Conservation (phyloP, 2,888 invertebrate species). For the Hypena proboscidalis region DNA sequence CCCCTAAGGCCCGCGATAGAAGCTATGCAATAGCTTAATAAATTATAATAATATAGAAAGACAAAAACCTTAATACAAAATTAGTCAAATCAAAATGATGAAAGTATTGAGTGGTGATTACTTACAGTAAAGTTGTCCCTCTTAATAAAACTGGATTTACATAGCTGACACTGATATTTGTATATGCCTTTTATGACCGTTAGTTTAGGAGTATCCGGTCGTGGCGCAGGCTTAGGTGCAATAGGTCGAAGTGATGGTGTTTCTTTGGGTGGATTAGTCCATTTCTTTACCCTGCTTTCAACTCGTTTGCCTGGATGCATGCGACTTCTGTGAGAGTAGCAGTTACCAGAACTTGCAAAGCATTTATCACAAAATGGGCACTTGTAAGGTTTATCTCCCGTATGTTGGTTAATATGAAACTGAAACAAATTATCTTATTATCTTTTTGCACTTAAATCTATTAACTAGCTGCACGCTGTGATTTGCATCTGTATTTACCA, state of each 20-base stretch:
- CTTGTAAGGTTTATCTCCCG: constrained; percentile 90
- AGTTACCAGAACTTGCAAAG: constrained; percentile 90
- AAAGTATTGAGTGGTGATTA: no score
- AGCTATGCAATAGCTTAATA: no score
- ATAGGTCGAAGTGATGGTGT: constrained; percentile 20
- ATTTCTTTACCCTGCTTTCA: constrained; percentile 37
- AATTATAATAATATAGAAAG: no score
- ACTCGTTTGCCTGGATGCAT: constrained; percentile 87
- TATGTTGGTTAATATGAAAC: constrained; percentile 91
- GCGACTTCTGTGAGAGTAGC: constrained; percentile 89
- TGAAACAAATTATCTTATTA: constrained; percentile 67
- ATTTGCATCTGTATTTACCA: no score
- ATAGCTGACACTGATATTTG: constrained; percentile 66
- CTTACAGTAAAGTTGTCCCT: constrained; percentile 72
- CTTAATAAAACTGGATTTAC: constrained; percentile 67
- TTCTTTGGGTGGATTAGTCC: constrained; percentile 17
- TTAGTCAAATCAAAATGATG: no score
- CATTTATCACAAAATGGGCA: constrained; percentile 90
- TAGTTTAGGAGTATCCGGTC: constrained; percentile 31
- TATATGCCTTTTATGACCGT: constrained; percentile 51
- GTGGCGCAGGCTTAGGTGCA: constrained; percentile 15
- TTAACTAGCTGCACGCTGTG: no score
- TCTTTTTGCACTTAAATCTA: no score
- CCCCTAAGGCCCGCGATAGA: no score
- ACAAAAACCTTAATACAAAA: no score